These are phyloP conservation scores for Lepus europaeus DNA, from an alignment of 2,113 vertebrate species.

Conservation along the genomic window DNA sequence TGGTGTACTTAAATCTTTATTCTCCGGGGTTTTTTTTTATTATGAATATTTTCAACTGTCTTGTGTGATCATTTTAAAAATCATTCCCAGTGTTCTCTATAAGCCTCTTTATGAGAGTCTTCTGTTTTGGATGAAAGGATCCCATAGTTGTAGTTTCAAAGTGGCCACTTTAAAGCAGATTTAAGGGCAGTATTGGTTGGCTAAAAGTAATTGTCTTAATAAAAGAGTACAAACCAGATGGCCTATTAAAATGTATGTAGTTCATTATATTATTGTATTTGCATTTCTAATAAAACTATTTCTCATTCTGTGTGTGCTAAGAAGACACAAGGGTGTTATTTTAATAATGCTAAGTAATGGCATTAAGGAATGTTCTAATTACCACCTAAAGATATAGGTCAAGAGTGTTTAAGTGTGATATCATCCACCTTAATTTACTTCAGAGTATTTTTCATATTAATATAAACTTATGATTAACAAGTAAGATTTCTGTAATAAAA, in stretches of 20 bases:
- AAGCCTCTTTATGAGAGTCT: neutral
- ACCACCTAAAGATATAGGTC: neutral
- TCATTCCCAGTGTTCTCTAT: neutral
- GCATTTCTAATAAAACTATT: constrained; percentile 4
- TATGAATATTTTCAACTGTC: neutral
- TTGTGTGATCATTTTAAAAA: neutral
- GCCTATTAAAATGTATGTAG: neutral
- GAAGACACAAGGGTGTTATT: neutral
- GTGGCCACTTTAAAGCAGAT: neutral
- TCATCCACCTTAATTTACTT: constrained; percentile 40
- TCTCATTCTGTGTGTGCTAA: neutral
- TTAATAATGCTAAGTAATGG: neutral
- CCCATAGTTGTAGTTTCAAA: neutral
- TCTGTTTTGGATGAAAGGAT: neutral
- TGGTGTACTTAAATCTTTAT: neutral
- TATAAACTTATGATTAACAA: neutral
- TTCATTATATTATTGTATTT: constrained; percentile 18
- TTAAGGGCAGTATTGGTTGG: neutral
- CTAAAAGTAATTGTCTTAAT: constrained; percentile 16
- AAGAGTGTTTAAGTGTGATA: neutral
- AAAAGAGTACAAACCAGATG: constrained; percentile 12
- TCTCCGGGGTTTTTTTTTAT: constrained; percentile 16
- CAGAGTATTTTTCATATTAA: constrained; percentile 30
- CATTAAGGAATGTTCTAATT: constrained; percentile 14
- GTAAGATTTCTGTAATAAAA: constrained; percentile 24